A percentile compares a stretch with the other conserved stretches of the same genome.
Evolutionary conservation across 2,797 vertebrate genomes (phyloP).

Genomic region (Lemur catta): DNA sequence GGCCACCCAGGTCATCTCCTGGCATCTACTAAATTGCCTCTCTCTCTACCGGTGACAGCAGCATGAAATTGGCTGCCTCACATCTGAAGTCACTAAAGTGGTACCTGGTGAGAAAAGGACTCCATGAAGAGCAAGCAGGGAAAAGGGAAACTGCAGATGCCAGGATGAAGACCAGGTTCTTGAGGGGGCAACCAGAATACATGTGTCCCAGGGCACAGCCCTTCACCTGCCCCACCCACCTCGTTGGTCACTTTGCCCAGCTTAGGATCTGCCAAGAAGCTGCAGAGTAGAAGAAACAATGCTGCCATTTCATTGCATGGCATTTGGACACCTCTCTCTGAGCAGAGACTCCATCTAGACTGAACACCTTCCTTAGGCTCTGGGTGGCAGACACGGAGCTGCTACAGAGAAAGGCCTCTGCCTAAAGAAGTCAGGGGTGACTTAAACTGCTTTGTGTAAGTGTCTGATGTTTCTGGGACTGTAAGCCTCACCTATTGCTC

Average conservation of each 20-base stretch:
- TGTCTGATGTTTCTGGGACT: not conserved
- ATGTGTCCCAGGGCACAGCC: accelerated
- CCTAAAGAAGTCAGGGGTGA: not conserved
- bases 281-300: not conserved
- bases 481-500: not conserved
- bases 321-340: not conserved
- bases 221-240: too few relatives aligned
- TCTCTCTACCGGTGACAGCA: not conserved
- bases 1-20: not conserved
- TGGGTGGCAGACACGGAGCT: not conserved
- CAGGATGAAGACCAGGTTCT: not conserved
- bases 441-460: not conserved
- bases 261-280: not conserved
- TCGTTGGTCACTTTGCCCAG: not conserved
- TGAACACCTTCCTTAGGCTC: not conserved
- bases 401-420: not conserved
- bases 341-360: not conserved
- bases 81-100: not conserved
- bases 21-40: not conserved
- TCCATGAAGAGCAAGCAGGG: not conserved
- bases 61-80: accelerated
- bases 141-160: not conserved
- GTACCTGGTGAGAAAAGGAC: not conserved
- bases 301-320: not conserved
- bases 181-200: not conserved